Conservation (phyloP, 2,888 invertebrate species). For the Oscheius sp. region DNA sequence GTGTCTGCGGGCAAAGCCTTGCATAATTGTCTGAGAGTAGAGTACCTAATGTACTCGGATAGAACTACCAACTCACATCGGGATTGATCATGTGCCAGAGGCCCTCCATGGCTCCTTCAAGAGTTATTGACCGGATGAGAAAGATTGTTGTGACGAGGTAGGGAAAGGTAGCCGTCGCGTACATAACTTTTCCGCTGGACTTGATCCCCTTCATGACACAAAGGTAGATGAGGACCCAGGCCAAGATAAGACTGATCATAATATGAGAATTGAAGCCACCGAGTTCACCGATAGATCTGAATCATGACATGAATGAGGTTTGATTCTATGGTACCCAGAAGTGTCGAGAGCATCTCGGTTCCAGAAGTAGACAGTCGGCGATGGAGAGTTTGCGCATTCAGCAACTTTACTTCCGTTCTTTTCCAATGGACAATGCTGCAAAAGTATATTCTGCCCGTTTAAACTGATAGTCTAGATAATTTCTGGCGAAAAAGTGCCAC, state of each 20-base stretch:
- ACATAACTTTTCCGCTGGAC: conserved; percentile 94
- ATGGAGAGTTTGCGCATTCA: conserved; percentile 86
- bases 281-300: conserved; percentile 79
- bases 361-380: conserved; percentile 92
- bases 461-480: background rate
- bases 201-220: conserved; percentile 97
- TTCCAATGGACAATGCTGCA: conserved; percentile 63
- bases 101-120: conserved; percentile 88
- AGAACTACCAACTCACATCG: conserved; percentile 80
- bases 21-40: conserved; percentile 9
- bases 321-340: conserved; percentile 79
- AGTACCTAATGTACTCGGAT: background rate
- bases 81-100: conserved; percentile 91
- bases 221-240: conserved; percentile 91
- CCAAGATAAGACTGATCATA: conserved; percentile 85
- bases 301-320: background rate
- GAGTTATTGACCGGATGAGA: conserved; percentile 88
- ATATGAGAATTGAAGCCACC: conserved; percentile 93
- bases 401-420: conserved; percentile 71
- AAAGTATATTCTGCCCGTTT: conserved; percentile 1
- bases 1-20: conserved; percentile 2
- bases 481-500: background rate
- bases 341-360: conserved; percentile 86
- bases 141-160: conserved; percentile 93
- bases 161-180: conserved; percentile 94